A percentile compares a stretch with the other conserved stretches of the same genome.
Evolutionary conservation across 1,140 invertebrate genomes (phyloP).

Genomic region (Rhyacophila brunnea): DNA sequence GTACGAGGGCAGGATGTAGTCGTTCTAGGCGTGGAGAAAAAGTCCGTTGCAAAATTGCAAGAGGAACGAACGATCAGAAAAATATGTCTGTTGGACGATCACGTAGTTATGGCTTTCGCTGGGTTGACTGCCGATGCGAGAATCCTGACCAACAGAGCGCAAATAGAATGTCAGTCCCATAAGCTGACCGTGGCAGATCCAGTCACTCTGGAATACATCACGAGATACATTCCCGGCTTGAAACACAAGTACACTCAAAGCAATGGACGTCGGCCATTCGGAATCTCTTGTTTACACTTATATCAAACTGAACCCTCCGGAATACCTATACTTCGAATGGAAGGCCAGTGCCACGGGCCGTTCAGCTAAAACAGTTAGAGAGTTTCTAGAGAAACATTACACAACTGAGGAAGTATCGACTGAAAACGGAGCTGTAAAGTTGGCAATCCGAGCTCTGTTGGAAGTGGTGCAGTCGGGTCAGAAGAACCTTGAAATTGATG

Average conservation of each 20-base stretch:
- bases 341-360: conserved; percentile 98
- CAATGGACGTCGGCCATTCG: conserved; percentile 97
- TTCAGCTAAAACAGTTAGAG: conserved; percentile 95
- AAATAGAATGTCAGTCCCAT: conserved; percentile 98
- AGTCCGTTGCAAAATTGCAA: conserved; percentile 97
- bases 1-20: conserved; percentile 94
- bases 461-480: conserved; percentile 98
- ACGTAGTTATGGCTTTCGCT: conserved; percentile 99
- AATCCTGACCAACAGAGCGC: conserved; percentile 94
- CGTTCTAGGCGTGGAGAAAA: conserved; percentile 98
- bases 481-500: conserved; percentile 97
- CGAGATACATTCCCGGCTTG: conserved; percentile 85
- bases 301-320: conserved; percentile 99
- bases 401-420: conserved; percentile 77
- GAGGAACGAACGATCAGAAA: conserved; percentile 98
- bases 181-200: conserved; percentile 98
- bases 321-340: conserved; percentile 98
- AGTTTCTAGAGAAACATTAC: conserved; percentile 99
- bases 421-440: conserved; percentile 87
- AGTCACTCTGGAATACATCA: conserved; percentile 98
- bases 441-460: conserved; percentile 93
- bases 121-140: conserved; percentile 98
- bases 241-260: conserved; percentile 99
- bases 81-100: conserved; percentile 96
- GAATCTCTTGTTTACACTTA: conserved; percentile 95